Base-by-base conservation (phyloP, 2,113 vertebrate genomes). In the Isichthys henryi region DNA sequence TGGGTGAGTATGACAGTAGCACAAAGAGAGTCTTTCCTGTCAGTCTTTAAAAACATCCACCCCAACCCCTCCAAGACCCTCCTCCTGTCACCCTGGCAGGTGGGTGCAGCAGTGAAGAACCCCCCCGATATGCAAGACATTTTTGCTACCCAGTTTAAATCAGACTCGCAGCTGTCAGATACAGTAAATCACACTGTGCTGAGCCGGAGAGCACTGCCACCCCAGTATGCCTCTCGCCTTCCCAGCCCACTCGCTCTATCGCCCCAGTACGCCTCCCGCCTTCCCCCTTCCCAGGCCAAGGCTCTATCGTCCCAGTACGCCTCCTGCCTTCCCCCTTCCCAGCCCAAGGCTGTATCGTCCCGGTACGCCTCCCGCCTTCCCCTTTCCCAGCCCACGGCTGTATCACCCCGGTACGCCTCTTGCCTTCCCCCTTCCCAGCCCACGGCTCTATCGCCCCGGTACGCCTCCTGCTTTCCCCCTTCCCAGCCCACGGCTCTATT, bases 21-120 rank as follows among this genome's bases (percentile, higher is more conserved):
- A 66, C 13, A 49, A 53, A 31, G 43, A 10, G 39, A 89, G 21
- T 46, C 31, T 88, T 31, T 88, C 74, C 17, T 58, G 46, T 10
- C 46, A 23, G 4, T 39, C 86, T 82, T 82, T 80, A 39, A 83
- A 56, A 83, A 88, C 66, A 35, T 49, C 15, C 17, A 21, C 52
- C 50, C 80, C 43, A 46, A 48, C n/a, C 49, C 84, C 84, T 50
- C 84, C 84, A 49, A 56, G 3, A 27, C 49, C 84, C 84, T 53
- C 85, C n/a, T 17, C 13, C 31, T 48, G 17, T 39, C 50, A 52
- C 74, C 66, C 66, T 83, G 86, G 70, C 89, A 58, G 70, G 86
- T 82, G 89, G 50, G 50, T 35, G 74, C n/a, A 48, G 89, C 50
- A 50, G 8, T 66, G n/a, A 88, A 88, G 70, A 88, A 90, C 87